Evolutionary conservation across 2,797 vertebrate species (phyloP), one percentile per base, ranked within the genome.

Genomic region (Halcyon leucocephala): DNA sequence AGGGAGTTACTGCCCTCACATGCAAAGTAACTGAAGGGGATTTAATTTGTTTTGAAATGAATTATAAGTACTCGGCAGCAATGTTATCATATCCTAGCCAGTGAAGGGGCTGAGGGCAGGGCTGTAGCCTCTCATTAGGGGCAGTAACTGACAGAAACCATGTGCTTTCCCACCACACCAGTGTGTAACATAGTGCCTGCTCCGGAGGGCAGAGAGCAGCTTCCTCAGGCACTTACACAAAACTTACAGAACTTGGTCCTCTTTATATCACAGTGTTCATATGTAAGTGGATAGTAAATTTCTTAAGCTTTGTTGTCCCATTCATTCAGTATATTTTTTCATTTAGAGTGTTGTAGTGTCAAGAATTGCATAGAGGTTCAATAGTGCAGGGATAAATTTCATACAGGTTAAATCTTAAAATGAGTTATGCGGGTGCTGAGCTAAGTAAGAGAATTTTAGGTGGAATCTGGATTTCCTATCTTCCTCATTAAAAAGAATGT

Each of bases 21-120:
- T 41, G 52, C 28, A 3, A 74, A 73, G 69, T 13, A 77, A 66
- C 86, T 79, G 39, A 62, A 84, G 60, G 62, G 61, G 78, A 82
- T 48, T 89, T 86, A 58, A 93, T 92, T 77, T 77, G 74, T 28
- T 96, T 93, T 66, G 78, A 91, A 94, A 93, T 58, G 7, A 95
- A 76, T 87, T 89, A 9, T 70, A 85, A 92, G 71, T n/a, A 22
- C 54, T 79, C 78, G 6, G 71, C 46, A 60, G 74, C 55, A 66
- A n/a, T 73, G 54, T 86, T 70, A 62, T 20, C 44, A 14, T 58
- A 42, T 42, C 44, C 37, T 48, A 28, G 77, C 10, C 37, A 44
- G 31, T 67, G 57, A 54, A 22, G 61, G 46, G 61, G 26, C 48
- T 37, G 57, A 35, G 15, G 52, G 31, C 44, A 78, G 90, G 66